A percentile compares a stretch with the other conserved stretches of the same genome.
Conservation (phyloP, 1,140 invertebrate species). For the Ctenoplectra terminalis region DNA sequence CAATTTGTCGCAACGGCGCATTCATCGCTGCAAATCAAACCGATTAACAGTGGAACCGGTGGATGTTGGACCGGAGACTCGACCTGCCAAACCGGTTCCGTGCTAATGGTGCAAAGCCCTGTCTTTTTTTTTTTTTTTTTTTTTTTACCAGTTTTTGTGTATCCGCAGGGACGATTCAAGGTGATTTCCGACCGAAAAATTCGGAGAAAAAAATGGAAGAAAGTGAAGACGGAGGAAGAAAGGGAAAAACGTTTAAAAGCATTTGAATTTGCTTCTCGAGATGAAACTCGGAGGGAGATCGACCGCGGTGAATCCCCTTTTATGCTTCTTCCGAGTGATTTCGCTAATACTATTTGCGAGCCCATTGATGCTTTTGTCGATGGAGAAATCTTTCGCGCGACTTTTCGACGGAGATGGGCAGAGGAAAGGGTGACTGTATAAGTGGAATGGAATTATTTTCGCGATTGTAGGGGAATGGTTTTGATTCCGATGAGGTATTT, state of each 20-base stretch:
- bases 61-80: conserved; percentile 25
- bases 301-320: conserved; percentile 45
- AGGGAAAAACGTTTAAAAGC: neutral
- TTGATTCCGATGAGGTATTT: neutral
- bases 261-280: neutral
- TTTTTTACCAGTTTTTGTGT: conserved; percentile 20
- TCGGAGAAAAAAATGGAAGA: neutral
- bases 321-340: conserved; percentile 50
- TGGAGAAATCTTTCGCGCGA: neutral
- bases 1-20: conserved; percentile 64
- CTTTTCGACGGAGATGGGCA: too few species aligned
- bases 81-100: conserved; percentile 52
- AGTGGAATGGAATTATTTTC: conserved; percentile 13
- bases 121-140: too few species aligned
- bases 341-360: conserved; percentile 52
- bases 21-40: conserved; percentile 62
- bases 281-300: neutral
- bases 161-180: neutral
- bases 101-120: conserved; percentile 33
- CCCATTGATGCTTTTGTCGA: conserved; percentile 5
- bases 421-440: too few species aligned
- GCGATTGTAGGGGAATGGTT: neutral
- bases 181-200: neutral
- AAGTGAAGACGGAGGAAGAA: neutral
- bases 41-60: conserved; percentile 58